Percentiles rank a stretch among this genome's conserved stretches.
Conservation (phyloP, 2,113 vertebrate genomes). For the Columba livia region DNA sequence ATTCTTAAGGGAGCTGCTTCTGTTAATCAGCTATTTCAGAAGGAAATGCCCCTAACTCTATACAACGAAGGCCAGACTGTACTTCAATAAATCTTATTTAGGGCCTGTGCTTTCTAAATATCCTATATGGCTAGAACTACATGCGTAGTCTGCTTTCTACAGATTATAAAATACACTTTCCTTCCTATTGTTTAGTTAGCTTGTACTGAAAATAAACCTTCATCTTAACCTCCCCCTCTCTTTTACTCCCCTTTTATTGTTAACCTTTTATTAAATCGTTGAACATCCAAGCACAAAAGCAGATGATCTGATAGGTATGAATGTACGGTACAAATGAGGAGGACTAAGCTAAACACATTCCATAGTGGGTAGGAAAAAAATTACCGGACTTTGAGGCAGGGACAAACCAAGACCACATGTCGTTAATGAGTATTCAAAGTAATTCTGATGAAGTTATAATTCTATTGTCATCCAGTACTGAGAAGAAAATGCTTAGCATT, state of each 20-base stretch:
- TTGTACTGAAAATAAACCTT: background rate
- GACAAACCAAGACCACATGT: background rate
- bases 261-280: conserved; percentile 3
- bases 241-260: background rate
- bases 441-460: background rate
- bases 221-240: background rate
- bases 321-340: background rate
- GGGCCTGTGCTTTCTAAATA: conserved; percentile 10
- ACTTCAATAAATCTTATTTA: conserved; percentile 30
- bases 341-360: background rate
- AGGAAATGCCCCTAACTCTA: conserved; percentile 20
- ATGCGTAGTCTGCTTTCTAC: background rate
- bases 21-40: conserved; percentile 44
- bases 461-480: background rate
- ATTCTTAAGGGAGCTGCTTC: conserved; percentile 41
- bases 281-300: background rate
- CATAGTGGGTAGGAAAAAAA: background rate
- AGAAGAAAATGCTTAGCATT: background rate
- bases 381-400: background rate
- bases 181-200: background rate
- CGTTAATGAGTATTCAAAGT: conserved; percentile 8
- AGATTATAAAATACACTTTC: background rate
- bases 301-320: background rate
- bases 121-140: background rate
- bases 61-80: background rate